Conservation (phyloP, 1,140 invertebrate species). For the Ceratina australensis region DNA sequence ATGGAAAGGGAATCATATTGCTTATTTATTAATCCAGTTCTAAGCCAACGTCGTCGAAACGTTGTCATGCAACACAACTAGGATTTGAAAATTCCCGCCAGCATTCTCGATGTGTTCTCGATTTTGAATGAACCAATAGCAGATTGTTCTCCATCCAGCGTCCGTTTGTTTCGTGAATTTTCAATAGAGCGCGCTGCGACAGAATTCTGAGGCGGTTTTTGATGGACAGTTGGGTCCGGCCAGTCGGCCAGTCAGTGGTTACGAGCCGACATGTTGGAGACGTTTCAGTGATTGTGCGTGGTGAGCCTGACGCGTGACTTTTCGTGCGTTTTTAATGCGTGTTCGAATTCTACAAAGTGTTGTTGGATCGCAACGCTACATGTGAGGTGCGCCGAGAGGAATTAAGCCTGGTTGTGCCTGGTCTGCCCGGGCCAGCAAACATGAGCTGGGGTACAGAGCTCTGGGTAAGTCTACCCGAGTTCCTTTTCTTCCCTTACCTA, state of each 20-base stretch:
- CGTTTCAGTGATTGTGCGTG: conserved; percentile 66
- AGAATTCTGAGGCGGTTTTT: conserved; percentile 68
- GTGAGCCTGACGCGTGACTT: conserved; percentile 64
- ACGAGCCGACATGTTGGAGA: conserved; percentile 73
- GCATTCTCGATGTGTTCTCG: neutral
- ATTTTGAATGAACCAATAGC: conserved; percentile 10
- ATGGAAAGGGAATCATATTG: neutral
- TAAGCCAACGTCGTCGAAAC: neutral
- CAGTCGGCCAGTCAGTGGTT: conserved; percentile 74
- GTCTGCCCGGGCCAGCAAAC: conserved; percentile 73
- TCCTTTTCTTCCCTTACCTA: conserved; percentile 20
- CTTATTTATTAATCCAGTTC: neutral
- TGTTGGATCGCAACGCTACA: conserved; percentile 59
- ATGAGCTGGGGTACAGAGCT: conserved; percentile 83
- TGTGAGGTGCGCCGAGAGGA: conserved; percentile 69
- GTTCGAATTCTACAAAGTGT: conserved; percentile 53
- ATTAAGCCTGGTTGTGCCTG: conserved; percentile 54
- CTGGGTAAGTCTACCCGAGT: conserved; percentile 79
- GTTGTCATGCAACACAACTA: neutral
- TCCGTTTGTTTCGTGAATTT: neutral
- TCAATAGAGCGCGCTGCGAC: conserved; percentile 48
- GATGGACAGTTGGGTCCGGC: conserved; percentile 66
- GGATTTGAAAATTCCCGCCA: conserved; percentile 7
- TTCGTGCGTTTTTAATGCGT: conserved; percentile 56
- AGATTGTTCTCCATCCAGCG: neutral